Percentiles rank a stretch among this genome's conserved stretches.
Conservation (phyloP, 2,113 vertebrate genomes). For the Lepisosteus osseus region DNA sequence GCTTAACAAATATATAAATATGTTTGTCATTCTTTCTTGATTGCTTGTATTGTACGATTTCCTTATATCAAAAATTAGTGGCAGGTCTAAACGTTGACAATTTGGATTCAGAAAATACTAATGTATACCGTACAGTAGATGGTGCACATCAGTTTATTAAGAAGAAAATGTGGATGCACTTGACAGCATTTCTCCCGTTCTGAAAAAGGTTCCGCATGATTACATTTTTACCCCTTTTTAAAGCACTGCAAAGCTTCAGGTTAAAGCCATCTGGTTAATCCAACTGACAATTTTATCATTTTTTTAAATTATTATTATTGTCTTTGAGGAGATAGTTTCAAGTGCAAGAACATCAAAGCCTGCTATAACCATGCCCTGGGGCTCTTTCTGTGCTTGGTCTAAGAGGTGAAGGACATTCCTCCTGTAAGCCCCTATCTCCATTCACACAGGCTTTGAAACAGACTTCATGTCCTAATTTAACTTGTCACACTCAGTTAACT, state of each 20-base stretch:
- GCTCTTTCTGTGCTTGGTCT: slow-evolving; percentile 37
- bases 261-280: slow-evolving; percentile 4
- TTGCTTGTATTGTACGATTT: too few relatives aligned
- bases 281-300: neutral
- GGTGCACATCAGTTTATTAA: too few relatives aligned
- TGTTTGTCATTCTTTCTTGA: too few relatives aligned
- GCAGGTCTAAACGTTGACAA: too few relatives aligned
- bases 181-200: too few relatives aligned
- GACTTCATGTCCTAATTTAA: slow-evolving; percentile 51
- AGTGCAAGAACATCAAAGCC: slow-evolving; percentile 51
- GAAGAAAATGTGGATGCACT: too few relatives aligned
- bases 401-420: slow-evolving; percentile 57
- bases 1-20: too few relatives aligned
- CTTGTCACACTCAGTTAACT: slow-evolving; percentile 39
- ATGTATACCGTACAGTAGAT: too few relatives aligned
- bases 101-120: too few relatives aligned
- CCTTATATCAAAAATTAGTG: too few relatives aligned
- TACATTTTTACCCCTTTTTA: too few relatives aligned
- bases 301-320: slow-evolving; percentile 43
- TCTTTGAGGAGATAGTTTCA: slow-evolving; percentile 43
- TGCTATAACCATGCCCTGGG: slow-evolving; percentile 44
- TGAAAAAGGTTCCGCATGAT: too few relatives aligned
- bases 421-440: slow-evolving; percentile 38
- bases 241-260: slow-evolving; percentile 8
- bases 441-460: slow-evolving; percentile 50